Base-by-base conservation (phyloP, 2,113 vertebrate genomes). In the Melospiza georgiana region DNA sequence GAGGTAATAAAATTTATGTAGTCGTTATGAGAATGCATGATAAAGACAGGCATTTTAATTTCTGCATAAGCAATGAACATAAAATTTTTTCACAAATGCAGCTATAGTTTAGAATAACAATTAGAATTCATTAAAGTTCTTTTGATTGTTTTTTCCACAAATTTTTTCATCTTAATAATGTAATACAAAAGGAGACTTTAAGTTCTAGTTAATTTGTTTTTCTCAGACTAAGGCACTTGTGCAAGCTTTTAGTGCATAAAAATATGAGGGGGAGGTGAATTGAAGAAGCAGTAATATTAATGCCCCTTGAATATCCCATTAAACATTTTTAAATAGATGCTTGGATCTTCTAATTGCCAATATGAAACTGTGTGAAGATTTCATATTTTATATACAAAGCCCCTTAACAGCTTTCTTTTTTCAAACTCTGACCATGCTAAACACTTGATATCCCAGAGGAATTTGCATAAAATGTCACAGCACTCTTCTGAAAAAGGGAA, bases 121-220 rank as follows among this genome's bases (percentile, higher is more conserved):
- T 91, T 95, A 74, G 44, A 76, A 73, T 85, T 44, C 46, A 76
- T 93, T 95, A 63, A 76, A 84, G 51, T 75, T 93, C 6, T 67
- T 84, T 71, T 87, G 51, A 77, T 89, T 90, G 11, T 61, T 90
- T 90, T 65, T 89, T 51, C 16, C 28, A 12, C 54, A 10, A 67
- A 15, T 39, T 89, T 87, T 76, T 87, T 55, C 7, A 59, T 88
- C 48, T 65, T 91, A 73, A 84, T 91, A 82, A 80, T 66, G 12
- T 90, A 90, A 74, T 48, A 31, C 35, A 67, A 91, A 85, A 86
- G 63, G n/a, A 91, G 39, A 84, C 93, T 95, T 95, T 93, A 87
- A 92, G 27, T 46, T 83, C 41, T 81, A 16, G 22, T 76, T 95
- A 83, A 83, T 95, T 95, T 93, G 46, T 90, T 94, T 95, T 95